Evolutionary conservation across 2,797 vertebrate species (phyloP).

Genomic region (Sciurus carolinensis): DNA sequence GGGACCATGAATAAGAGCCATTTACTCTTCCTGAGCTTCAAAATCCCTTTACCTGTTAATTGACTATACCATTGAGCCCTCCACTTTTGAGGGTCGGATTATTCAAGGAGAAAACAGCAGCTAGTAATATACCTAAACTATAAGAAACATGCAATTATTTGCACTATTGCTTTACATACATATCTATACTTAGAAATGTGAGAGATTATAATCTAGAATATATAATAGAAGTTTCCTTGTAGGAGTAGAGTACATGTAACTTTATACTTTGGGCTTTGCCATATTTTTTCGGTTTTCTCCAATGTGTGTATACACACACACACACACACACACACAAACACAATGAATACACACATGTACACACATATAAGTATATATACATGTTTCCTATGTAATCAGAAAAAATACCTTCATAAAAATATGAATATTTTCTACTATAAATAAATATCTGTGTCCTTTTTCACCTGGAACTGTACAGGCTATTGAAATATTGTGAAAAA

Average conservation of each 20-base stretch:
- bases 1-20: background rate
- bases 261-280: slow-evolving; percentile 31
- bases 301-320: background rate
- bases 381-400: background rate
- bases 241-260: background rate
- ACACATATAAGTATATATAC: background rate
- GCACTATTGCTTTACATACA: background rate
- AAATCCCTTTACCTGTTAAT: background rate
- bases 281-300: slow-evolving; percentile 24
- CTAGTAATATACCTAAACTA: background rate
- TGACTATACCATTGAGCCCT: background rate
- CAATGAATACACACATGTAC: background rate
- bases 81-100: background rate
- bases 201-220: background rate
- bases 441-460: background rate
- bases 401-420: background rate
- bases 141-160: background rate
- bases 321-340: background rate
- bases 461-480: background rate
- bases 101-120: background rate
- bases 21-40: background rate
- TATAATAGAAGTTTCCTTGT: background rate
- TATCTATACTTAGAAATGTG: background rate
- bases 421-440: background rate
- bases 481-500: background rate